These are phyloP conservation scores for Chamaea fasciata DNA, from an alignment of 2,113 vertebrate genomes.

Conservation along the genomic window DNA sequence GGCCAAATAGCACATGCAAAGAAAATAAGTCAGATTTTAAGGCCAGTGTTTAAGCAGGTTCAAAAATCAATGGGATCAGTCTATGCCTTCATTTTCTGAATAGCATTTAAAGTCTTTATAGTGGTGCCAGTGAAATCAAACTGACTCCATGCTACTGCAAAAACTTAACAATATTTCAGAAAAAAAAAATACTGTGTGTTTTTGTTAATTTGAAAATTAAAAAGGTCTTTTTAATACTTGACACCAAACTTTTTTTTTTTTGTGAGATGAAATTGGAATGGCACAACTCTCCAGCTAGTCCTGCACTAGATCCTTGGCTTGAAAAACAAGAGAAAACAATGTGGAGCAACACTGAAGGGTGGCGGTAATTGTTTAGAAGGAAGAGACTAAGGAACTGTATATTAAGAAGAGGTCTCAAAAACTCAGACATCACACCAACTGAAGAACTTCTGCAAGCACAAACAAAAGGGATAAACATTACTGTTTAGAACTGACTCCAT, in stretches of 20 bases:
- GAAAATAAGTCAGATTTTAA: not conserved
- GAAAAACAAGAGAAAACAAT: not conserved
- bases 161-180: not conserved
- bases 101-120: not conserved
- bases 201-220: not conserved
- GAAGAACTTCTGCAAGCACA: not conserved
- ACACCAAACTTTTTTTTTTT: not conserved
- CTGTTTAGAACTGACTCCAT: not conserved
- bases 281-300: not conserved
- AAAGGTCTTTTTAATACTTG: rapidly evolving
- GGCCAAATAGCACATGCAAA: not conserved
- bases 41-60: not conserved
- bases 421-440: not conserved
- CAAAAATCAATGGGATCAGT: not conserved
- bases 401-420: not conserved
- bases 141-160: not conserved
- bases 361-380: not conserved
- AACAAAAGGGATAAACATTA: not conserved
- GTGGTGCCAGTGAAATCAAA: not conserved
- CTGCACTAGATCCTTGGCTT: not conserved
- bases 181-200: not conserved
- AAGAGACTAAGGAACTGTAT: not conserved
- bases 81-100: not conserved
- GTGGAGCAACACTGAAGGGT: not conserved
- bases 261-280: not conserved